These are phyloP conservation scores for Protodeltote pygarga DNA, from an alignment of 2,888 invertebrate genomes.

Conservation along the genomic window DNA sequence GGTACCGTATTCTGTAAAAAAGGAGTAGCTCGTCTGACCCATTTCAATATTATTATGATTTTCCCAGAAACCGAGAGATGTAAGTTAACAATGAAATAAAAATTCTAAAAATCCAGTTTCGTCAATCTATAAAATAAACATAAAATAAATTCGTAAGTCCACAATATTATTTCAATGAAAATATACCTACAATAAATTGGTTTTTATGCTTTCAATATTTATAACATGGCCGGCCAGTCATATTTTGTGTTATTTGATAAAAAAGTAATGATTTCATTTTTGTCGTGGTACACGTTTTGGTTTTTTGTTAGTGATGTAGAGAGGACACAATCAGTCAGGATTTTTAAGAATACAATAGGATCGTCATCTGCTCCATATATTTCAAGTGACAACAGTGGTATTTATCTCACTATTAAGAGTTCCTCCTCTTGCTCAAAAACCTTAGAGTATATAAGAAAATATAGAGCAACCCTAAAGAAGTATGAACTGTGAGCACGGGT, in stretches of 20 bases:
- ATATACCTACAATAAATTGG: constrained; percentile 41
- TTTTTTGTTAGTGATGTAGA: constrained; percentile 22
- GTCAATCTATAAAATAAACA: constrained; percentile 22
- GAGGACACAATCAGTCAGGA: constrained; percentile 12
- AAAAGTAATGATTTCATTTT: constrained; percentile 45
- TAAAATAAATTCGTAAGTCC: constrained; percentile 30
- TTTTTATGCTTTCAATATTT: constrained; percentile 51
- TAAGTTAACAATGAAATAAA: too few relatives aligned
- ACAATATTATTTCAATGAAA: constrained; percentile 52
- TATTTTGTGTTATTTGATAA: constrained; percentile 40
- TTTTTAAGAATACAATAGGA: constrained; percentile 30
- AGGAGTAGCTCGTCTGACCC: too few relatives aligned
- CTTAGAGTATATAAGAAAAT: too few relatives aligned
- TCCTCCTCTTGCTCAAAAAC: too few relatives aligned
- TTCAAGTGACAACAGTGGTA: too few relatives aligned
- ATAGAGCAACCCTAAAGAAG: too few relatives aligned
- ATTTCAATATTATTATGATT: too few relatives aligned
- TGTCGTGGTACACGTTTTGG: constrained; percentile 25
- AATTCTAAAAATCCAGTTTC: neutral
- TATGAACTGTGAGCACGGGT: too few relatives aligned
- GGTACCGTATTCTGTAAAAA: too few relatives aligned
- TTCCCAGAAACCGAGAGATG: too few relatives aligned
- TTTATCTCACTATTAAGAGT: too few relatives aligned
- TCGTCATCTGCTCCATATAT: constrained; percentile 4
- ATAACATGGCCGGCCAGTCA: constrained; percentile 37